These are phyloP conservation scores for Nephrocerus scutellatus DNA, from an alignment of 2,888 invertebrate species.

Conservation along the genomic window DNA sequence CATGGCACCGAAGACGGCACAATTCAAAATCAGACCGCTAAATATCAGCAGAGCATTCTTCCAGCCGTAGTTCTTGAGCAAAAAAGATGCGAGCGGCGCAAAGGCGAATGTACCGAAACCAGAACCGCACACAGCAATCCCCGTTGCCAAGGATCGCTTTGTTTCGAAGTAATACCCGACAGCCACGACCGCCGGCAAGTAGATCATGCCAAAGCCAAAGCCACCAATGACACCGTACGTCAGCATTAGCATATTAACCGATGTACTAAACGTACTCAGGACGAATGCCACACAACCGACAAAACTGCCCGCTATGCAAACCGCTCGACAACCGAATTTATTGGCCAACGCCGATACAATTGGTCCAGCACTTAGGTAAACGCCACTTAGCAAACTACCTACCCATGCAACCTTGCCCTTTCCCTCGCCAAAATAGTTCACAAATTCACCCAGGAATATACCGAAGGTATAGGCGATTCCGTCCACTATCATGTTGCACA, in stretches of 20 bases:
- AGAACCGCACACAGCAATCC: slow-evolving; percentile 91
- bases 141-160: slow-evolving; percentile 88
- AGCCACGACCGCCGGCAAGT: slow-evolving; percentile 92
- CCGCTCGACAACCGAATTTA: slow-evolving; percentile 89
- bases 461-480: slow-evolving; percentile 99
- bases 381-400: slow-evolving; percentile 89
- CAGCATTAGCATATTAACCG: slow-evolving; percentile 82
- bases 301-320: slow-evolving; percentile 86
- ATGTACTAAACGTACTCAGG: slow-evolving; percentile 78
- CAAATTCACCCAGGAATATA: slow-evolving; percentile 77
- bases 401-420: slow-evolving; percentile 89
- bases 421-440: slow-evolving; percentile 73
- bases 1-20: slow-evolving; percentile 71
- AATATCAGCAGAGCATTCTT: slow-evolving; percentile 83
- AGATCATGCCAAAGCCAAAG: slow-evolving; percentile 87
- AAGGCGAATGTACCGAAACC: slow-evolving; percentile 94
- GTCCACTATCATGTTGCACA: slow-evolving; percentile 97
- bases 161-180: slow-evolving; percentile 98
- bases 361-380: slow-evolving; percentile 93
- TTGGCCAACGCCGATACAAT: slow-evolving; percentile 93
- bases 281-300: slow-evolving; percentile 80
- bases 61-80: slow-evolving; percentile 78
- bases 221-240: slow-evolving; percentile 92
- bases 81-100: slow-evolving; percentile 77
- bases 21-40: slow-evolving; percentile 87